Base-by-base conservation (phyloP, 1,140 invertebrate genomes). In the Bombus vancouverensis region DNA sequence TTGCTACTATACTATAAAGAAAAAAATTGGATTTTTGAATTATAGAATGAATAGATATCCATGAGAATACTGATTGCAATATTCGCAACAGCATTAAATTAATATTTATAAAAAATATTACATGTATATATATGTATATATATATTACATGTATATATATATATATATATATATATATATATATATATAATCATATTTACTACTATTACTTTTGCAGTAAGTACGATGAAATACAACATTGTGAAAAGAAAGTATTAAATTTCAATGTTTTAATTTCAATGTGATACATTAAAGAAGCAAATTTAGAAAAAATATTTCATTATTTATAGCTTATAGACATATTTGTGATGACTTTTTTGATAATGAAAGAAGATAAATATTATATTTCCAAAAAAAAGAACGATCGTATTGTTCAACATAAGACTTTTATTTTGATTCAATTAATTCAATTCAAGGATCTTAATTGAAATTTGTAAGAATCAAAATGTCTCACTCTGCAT, bases 401-500 rank as follows among this genome's bases (percentile, higher is more conserved):
- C 34, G 8, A 71, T 80, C 25, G 10, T 6, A 62, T n/a, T 62
- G 28, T 25, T 59, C 4, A 73, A 83, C 75, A 13, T 32, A 70
- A 77, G 68, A 83, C 22, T 37, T 75, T 28, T 78, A 59, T 70
- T 70, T 37, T 42, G 25, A 70, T 71, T 79, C 25, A 59, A 59
- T 71, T 25, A 15, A 84, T 59, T 47, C 12, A 18, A 37, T 44
- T 70, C 3, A 37, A 53, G 3, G 37, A n/a, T 32, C 15, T 25
- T 71, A 81, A 34, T 71, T 70, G 28, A 44, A 79, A 68, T 47
- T 83, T 1, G 22, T 53, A 53, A 76, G 44, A 80, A 73, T 72
- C 25, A 66, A 81, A 74, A 68, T 81, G 84, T 75, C 84, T 86
- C 84, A 81, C 84, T 81, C 84, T 86, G 84, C 62, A 81, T 81